Conservation (phyloP, 2,113 vertebrate genomes). For the Cacatua alba region DNA sequence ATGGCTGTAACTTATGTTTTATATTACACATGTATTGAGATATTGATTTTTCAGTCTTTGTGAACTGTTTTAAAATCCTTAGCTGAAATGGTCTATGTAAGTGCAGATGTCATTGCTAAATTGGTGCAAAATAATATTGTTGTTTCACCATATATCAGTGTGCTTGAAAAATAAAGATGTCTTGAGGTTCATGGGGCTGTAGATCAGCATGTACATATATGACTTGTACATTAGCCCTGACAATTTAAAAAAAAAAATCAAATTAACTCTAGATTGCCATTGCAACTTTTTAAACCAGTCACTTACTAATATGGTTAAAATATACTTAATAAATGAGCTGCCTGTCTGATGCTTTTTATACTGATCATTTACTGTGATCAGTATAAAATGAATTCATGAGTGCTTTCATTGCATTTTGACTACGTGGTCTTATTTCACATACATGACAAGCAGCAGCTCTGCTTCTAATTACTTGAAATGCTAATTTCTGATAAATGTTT, state of each 20-base stretch:
- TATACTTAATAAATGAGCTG: neutral
- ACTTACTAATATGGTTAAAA: neutral
- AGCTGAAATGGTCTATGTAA: neutral
- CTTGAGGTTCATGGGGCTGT: neutral
- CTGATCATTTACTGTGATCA: neutral
- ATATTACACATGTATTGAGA: neutral
- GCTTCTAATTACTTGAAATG: constrained; percentile 6
- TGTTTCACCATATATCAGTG: neutral
- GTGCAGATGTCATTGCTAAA: neutral
- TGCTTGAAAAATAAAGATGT: neutral
- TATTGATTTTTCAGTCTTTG: neutral
- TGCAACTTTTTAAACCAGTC: neutral
- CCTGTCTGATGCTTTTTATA: neutral
- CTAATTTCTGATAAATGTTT: constrained; percentile 23
- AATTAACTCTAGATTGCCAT: neutral
- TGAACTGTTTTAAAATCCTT: neutral
- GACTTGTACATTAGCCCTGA: neutral
- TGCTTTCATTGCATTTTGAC: neutral
- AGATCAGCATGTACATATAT: neutral
- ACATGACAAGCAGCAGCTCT: constrained; percentile 10
- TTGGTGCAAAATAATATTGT: neutral
- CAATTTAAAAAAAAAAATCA: neutral
- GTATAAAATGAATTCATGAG: neutral
- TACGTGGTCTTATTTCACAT: neutral
- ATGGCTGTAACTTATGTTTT: neutral